A percentile compares a stretch with the other conserved stretches of the same genome.
Conservation (phyloP, 2,113 vertebrate species). For the Rhombomys opimus region DNA sequence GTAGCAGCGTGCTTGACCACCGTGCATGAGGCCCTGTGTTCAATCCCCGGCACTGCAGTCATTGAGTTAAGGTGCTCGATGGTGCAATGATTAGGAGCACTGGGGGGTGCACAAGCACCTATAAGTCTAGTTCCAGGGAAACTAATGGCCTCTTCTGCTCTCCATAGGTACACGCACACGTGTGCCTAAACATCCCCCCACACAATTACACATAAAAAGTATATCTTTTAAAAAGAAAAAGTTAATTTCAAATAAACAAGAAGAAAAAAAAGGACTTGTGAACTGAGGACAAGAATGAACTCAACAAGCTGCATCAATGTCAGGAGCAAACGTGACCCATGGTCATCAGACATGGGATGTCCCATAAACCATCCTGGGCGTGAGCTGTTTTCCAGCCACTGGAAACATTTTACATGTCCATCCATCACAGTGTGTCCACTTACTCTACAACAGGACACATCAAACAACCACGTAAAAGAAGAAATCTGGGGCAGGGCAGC, state of each 20-base stretch:
- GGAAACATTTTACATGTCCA: background rate
- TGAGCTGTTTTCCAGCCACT: background rate
- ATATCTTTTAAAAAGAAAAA: background rate
- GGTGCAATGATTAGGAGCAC: no score
- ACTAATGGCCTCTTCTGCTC: background rate
- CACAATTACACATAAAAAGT: background rate
- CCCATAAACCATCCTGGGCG: background rate
- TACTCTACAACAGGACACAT: background rate
- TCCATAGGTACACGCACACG: background rate
- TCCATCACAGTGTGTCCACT: background rate
- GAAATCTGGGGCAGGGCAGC: background rate
- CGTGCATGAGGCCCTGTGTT: background rate
- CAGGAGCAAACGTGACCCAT: background rate
- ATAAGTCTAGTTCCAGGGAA: background rate
- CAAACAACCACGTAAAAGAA: background rate
- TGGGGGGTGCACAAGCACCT: background rate
- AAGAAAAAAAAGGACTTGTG: slow-evolving; percentile 16
- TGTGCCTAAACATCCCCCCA: no score
- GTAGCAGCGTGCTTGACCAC: background rate
- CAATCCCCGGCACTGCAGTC: background rate
- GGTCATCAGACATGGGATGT: background rate
- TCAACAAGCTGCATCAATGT: background rate
- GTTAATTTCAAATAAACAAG: slow-evolving; percentile 54
- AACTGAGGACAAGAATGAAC: background rate
- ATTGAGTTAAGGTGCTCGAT: background rate